Conservation (phyloP, 2,888 invertebrate species). For the Calameuta idolon region DNA sequence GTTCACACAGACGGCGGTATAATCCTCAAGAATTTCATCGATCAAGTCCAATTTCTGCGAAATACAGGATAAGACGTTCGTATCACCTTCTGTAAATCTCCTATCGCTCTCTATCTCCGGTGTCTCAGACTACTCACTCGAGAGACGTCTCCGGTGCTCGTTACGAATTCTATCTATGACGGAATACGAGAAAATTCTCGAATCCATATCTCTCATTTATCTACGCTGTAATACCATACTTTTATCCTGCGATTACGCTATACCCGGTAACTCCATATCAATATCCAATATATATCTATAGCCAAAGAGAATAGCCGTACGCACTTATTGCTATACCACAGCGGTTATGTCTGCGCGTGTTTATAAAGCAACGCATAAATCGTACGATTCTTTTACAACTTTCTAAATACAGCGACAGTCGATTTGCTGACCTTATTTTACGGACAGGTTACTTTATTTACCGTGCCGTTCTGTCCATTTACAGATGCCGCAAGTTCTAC, state of each 20-base stretch:
- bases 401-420: slow-evolving; percentile 5
- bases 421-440: slow-evolving; percentile 8
- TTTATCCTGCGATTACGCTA: not conserved
- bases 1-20: not conserved
- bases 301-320: not conserved
- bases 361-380: not conserved
- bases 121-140: not conserved
- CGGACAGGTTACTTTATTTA: slow-evolving; percentile 8
- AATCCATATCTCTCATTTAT: not conserved
- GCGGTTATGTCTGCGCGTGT: not conserved
- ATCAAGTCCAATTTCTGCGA: not conserved
- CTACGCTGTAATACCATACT: not conserved
- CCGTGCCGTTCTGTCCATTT: slow-evolving; percentile 7
- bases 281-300: too few relatives aligned
- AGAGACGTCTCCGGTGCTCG: not conserved
- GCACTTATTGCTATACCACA: not conserved
- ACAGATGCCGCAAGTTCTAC: slow-evolving; percentile 1
- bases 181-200: not conserved
- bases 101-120: not conserved
- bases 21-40: not conserved
- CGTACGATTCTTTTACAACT: slow-evolving; percentile 4
- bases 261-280: not conserved
- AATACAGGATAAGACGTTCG: not conserved
- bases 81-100: not conserved
- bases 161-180: not conserved